Conservation (phyloP, 2,888 invertebrate species). For the Ethmia dodecea region DNA sequence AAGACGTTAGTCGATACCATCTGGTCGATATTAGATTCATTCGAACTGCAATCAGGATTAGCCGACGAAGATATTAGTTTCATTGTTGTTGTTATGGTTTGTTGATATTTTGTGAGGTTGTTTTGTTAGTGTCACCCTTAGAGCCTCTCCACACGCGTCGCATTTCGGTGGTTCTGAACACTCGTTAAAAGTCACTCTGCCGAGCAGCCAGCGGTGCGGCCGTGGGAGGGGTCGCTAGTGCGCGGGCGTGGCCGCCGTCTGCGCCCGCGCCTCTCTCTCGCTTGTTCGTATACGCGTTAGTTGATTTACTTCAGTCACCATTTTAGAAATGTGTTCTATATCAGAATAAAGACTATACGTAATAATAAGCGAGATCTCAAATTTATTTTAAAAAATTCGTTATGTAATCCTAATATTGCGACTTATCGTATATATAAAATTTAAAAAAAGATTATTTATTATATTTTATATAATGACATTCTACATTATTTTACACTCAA, state of each 20-base stretch:
- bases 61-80: conserved; percentile 64
- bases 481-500: conserved; percentile 74
- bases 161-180: neutral
- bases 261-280: conserved; percentile 43
- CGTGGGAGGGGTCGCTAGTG: conserved; percentile 7
- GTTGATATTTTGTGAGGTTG: conserved; percentile 54
- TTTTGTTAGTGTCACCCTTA: conserved; percentile 61
- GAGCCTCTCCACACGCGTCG: conserved; percentile 41
- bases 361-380: conserved; percentile 78
- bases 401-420: conserved; percentile 73
- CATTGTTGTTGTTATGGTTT: conserved; percentile 66
- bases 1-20: conserved; percentile 58
- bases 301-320: conserved; percentile 66
- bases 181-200: neutral
- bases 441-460: conserved; percentile 74
- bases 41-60: conserved; percentile 67
- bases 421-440: conserved; percentile 68
- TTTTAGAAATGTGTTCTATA: conserved; percentile 73
- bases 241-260: neutral
- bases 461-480: conserved; percentile 75
- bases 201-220: conserved; percentile 6
- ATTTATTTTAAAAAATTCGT: conserved; percentile 73
- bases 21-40: conserved; percentile 74
- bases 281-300: conserved; percentile 68
- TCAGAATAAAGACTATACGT: conserved; percentile 74